phyloP scores from a whole-genome alignment of 2,888 invertebrate species.

The Xylophagus ater region DNA sequence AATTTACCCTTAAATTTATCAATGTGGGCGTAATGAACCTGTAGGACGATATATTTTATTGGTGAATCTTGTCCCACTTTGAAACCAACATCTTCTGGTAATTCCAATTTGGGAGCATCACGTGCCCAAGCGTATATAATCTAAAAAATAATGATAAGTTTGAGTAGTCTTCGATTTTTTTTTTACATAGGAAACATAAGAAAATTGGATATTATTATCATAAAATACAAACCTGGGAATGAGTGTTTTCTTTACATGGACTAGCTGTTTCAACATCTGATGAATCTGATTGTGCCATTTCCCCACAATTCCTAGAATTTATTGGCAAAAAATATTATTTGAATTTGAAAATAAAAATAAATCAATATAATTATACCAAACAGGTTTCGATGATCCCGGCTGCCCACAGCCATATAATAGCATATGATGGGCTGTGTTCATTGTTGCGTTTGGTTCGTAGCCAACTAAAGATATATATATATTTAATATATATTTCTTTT shows the following conservation, averaged over 20 bases:
- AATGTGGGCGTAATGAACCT: slow-evolving; percentile 75
- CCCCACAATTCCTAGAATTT: slow-evolving; percentile 83
- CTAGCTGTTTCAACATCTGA: slow-evolving; percentile 47
- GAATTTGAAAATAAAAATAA: slow-evolving; percentile 1
- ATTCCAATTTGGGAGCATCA: slow-evolving; percentile 68
- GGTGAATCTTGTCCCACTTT: slow-evolving; percentile 73
- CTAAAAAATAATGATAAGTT: slow-evolving; percentile 36
- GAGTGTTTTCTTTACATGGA: slow-evolving; percentile 65
- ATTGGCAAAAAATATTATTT: too few species aligned
- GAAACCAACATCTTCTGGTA: slow-evolving; percentile 86
- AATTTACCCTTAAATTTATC: slow-evolving; percentile 49
- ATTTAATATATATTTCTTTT: background rate
- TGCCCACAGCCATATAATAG: slow-evolving; percentile 78
- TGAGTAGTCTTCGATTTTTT: background rate
- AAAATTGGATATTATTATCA: too few species aligned
- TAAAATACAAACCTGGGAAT: slow-evolving; percentile 43
- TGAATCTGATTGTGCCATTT: slow-evolving; percentile 59
- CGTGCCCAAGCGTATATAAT: slow-evolving; percentile 92
- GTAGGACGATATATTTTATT: slow-evolving; percentile 83
- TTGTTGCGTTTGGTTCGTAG: slow-evolving; percentile 84
- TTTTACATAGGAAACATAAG: background rate
- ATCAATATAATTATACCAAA: slow-evolving; percentile 52
- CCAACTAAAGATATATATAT: slow-evolving; percentile 53
- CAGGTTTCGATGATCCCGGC: slow-evolving; percentile 41
- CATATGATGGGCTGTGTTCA: slow-evolving; percentile 89